Conservation (phyloP, 2,888 invertebrate genomes). For the Timema cristinae region DNA sequence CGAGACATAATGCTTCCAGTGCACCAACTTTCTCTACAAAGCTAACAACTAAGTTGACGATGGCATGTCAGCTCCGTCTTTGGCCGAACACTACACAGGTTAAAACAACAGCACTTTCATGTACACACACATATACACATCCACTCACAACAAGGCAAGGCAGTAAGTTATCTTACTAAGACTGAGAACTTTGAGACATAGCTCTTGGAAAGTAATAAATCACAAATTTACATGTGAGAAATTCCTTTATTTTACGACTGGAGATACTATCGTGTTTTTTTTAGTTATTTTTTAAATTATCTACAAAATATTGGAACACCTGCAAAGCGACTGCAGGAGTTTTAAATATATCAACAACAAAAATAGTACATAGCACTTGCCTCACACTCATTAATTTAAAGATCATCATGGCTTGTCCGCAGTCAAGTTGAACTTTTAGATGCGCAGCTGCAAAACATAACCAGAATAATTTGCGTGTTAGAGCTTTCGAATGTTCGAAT, state of each 20-base stretch:
- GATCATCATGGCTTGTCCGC: too few species aligned
- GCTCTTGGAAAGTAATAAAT: constrained; percentile 26
- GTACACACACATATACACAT: constrained; percentile 17
- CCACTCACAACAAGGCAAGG: constrained; percentile 29
- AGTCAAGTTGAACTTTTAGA: too few species aligned
- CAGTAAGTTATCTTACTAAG: constrained; percentile 27
- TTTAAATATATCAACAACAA: not conserved
- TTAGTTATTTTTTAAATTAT: constrained; percentile 21
- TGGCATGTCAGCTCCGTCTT: too few species aligned
- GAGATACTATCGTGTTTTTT: constrained; percentile 24
- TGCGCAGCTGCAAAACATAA: too few species aligned
- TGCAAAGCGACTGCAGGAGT: constrained; percentile 23
- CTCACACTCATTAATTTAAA: too few species aligned
- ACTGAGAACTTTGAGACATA: constrained; percentile 26
- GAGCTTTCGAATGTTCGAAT: too few species aligned
- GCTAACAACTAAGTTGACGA: too few species aligned
- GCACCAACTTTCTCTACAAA: too few species aligned
- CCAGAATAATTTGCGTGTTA: too few species aligned
- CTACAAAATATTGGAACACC: constrained; percentile 25
- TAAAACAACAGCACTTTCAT: constrained; percentile 7
- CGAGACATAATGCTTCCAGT: too few species aligned
- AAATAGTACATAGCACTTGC: not conserved
- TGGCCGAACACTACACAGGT: too few species aligned
- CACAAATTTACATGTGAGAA: constrained; percentile 27
- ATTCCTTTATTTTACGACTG: constrained; percentile 25